Evolutionary conservation across 1,140 invertebrate genomes (phyloP).

Genomic region (Hylaeus anthracinus): DNA sequence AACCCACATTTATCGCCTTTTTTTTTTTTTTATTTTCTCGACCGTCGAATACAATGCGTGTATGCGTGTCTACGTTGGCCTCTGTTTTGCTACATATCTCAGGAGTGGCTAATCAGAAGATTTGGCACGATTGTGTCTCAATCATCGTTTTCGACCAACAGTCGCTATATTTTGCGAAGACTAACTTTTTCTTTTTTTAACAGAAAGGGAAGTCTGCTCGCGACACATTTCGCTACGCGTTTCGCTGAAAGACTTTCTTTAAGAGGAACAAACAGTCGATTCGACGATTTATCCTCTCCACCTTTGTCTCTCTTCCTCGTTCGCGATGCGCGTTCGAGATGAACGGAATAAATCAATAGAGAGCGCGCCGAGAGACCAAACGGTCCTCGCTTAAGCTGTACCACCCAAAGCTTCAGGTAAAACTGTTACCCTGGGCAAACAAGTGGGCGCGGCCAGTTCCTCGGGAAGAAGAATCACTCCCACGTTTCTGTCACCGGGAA

Average conservation of each 20-base stretch:
- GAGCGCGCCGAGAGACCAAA: conserved; percentile 5
- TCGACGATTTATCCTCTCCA: not conserved
- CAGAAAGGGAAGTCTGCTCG: not conserved
- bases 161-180: no score
- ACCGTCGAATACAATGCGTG: no score
- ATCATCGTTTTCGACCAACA: no score
- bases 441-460: conserved; percentile 60
- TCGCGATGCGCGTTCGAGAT: not conserved
- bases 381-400: not conserved
- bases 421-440: conserved; percentile 66
- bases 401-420: conserved; percentile 54
- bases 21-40: no score
- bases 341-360: conserved; percentile 66
- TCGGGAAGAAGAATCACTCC: conserved; percentile 52
- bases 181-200: no score
- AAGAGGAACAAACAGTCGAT: conserved; percentile 2
- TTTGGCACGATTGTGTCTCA: no score
- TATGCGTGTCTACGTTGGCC: no score
- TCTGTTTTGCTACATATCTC: no score
- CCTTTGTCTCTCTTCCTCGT: not conserved
- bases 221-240: not conserved
- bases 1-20: no score
- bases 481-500: conserved; percentile 40
- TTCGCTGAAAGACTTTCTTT: conserved; percentile 12
- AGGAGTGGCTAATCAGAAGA: no score